These are phyloP conservation scores for Flabesymbios commensalis DNA, from an alignment of 2,888 invertebrate species.

Conservation along the genomic window DNA sequence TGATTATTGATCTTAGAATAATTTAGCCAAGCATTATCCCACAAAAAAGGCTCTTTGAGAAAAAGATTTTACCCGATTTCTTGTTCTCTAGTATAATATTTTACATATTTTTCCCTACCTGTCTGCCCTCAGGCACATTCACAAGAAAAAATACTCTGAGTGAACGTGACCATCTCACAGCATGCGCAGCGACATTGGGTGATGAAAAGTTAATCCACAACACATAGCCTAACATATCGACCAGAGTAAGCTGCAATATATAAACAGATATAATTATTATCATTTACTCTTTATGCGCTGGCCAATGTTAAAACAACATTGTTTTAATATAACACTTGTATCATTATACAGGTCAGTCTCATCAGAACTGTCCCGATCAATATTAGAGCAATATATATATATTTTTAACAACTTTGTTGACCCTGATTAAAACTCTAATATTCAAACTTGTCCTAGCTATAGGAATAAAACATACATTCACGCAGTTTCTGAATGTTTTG, in stretches of 20 bases:
- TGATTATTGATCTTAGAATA: no score
- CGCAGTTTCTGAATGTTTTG: no score
- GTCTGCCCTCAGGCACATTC: slow-evolving; percentile 56
- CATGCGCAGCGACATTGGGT: slow-evolving; percentile 24
- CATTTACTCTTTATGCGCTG: no score
- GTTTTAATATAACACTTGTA: no score
- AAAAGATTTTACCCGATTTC: no score
- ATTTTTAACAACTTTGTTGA: background rate
- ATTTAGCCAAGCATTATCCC: no score
- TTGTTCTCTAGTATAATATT: background rate
- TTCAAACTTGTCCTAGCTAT: no score
- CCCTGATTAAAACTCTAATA: background rate
- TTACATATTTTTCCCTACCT: slow-evolving; percentile 37
- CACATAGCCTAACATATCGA: slow-evolving; percentile 51
- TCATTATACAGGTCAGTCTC: no score
- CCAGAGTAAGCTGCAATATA: slow-evolving; percentile 45
- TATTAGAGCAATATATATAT: background rate
- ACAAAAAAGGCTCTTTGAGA: no score
- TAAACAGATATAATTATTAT: background rate
- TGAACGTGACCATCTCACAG: slow-evolving; percentile 60
- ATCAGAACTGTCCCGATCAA: no score
- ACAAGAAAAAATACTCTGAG: slow-evolving; percentile 60
- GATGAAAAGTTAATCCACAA: slow-evolving; percentile 46
- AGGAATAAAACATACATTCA: no score
- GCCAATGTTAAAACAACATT: no score